These are phyloP conservation scores for Pterobdella sp. DNA, from an alignment of 2,888 invertebrate genomes.

Conservation along the genomic window DNA sequence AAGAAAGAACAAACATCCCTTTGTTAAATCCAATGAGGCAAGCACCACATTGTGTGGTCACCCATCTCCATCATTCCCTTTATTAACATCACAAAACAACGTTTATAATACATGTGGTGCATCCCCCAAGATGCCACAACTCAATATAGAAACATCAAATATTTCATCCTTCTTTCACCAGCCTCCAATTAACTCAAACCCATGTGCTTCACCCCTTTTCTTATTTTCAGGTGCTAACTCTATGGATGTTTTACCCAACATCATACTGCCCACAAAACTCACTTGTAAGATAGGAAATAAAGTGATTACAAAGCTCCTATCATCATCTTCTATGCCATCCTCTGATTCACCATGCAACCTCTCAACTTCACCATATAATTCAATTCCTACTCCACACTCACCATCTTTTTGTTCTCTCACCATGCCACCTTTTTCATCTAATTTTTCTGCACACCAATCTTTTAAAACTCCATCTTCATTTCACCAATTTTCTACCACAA, in stretches of 20 bases:
- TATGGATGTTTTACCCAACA: background rate
- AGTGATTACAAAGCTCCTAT: constrained; percentile 11
- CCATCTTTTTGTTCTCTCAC: background rate
- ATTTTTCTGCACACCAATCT: background rate
- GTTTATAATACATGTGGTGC: no score
- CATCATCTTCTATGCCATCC: background rate
- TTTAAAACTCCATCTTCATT: constrained; percentile 3
- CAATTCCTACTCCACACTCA: background rate
- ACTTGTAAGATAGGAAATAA: constrained; percentile 16
- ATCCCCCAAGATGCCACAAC: no score
- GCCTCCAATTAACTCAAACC: background rate
- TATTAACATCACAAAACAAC: no score
- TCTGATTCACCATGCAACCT: background rate
- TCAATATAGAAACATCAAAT: no score
- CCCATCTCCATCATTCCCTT: no score
- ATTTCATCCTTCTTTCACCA: no score
- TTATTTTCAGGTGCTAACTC: background rate
- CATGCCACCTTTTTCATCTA: background rate
- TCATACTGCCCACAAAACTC: constrained; percentile 13
- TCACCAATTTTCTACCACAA: background rate
- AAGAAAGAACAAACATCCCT: no score
- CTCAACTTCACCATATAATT: background rate
- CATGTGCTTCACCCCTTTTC: background rate
- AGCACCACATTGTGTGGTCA: no score
- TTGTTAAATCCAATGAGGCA: no score